Evolutionary conservation across 2,888 invertebrate genomes (phyloP).

Genomic region (Trissonchulus latispiculum): DNA sequence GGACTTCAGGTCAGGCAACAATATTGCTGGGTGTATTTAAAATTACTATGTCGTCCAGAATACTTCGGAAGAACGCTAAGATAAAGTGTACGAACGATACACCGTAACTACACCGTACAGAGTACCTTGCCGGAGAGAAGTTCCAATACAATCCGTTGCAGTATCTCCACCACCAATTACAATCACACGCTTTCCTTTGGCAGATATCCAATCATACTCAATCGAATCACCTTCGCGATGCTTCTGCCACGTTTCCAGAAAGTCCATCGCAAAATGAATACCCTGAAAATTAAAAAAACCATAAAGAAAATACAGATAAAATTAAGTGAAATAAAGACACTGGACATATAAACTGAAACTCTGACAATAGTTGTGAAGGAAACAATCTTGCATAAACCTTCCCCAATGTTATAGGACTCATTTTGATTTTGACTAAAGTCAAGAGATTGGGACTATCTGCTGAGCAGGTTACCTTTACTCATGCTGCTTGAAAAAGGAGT

Average conservation of each 20-base stretch:
- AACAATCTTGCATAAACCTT: background rate
- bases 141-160: slow-evolving; percentile 95
- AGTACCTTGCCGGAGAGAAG: slow-evolving; percentile 71
- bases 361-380: slow-evolving; percentile 6
- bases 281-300: slow-evolving; percentile 60
- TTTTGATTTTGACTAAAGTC: too few species aligned
- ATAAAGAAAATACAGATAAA: background rate
- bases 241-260: slow-evolving; percentile 91
- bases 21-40: too few species aligned
- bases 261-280: slow-evolving; percentile 95
- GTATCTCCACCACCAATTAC: slow-evolving; percentile 79
- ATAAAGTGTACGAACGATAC: too few species aligned
- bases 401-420: too few species aligned
- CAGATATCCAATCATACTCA: slow-evolving; percentile 56
- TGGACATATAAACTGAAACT: background rate
- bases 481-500: too few species aligned
- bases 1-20: too few species aligned
- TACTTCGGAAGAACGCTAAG: too few species aligned
- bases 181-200: slow-evolving; percentile 85
- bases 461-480: too few species aligned
- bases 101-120: too few species aligned
- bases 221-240: slow-evolving; percentile 64
- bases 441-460: too few species aligned
- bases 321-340: background rate
- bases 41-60: too few species aligned